Conservation (phyloP, 2,888 invertebrate species). For the Pollenia griseotomentosa region DNA sequence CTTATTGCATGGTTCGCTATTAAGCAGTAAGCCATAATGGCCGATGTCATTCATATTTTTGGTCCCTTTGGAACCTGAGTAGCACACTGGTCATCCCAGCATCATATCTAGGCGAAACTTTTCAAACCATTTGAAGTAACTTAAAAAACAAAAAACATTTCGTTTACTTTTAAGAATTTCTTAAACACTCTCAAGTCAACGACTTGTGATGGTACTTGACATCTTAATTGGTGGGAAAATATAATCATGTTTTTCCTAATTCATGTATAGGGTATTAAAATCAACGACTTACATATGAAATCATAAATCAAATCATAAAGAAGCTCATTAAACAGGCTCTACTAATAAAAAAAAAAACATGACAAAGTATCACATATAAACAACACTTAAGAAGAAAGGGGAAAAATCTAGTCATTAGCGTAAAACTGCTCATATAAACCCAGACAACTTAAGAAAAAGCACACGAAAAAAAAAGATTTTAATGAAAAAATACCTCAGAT, state of each 20-base stretch:
- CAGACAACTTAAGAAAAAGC: background rate
- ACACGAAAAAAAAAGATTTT: background rate
- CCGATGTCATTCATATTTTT: too few species aligned
- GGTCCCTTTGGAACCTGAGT: too few species aligned
- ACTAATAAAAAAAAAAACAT: conserved; percentile 9
- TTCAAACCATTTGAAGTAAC: too few species aligned
- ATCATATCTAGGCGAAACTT: too few species aligned
- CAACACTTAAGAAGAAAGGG: conserved; percentile 15
- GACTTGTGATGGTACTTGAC: background rate
- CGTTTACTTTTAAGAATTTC: too few species aligned
- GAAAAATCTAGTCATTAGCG: conserved; percentile 38
- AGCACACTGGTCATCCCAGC: too few species aligned
- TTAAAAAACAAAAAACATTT: too few species aligned
- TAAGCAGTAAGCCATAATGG: too few species aligned
- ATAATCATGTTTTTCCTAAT: background rate
- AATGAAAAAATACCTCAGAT: conserved; percentile 3
- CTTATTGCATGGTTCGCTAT: too few species aligned
- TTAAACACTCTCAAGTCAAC: background rate
- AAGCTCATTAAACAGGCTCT: conserved; percentile 54
- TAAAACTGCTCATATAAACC: conserved; percentile 15
- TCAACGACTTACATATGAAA: conserved; percentile 40
- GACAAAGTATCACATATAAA: conserved; percentile 17
- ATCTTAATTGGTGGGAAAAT: conserved; percentile 13
- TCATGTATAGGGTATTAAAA: background rate
- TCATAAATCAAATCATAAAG: conserved; percentile 64